Base-by-base conservation (phyloP, 2,888 invertebrate species). In the Thysanoteuthis rhombus region DNA sequence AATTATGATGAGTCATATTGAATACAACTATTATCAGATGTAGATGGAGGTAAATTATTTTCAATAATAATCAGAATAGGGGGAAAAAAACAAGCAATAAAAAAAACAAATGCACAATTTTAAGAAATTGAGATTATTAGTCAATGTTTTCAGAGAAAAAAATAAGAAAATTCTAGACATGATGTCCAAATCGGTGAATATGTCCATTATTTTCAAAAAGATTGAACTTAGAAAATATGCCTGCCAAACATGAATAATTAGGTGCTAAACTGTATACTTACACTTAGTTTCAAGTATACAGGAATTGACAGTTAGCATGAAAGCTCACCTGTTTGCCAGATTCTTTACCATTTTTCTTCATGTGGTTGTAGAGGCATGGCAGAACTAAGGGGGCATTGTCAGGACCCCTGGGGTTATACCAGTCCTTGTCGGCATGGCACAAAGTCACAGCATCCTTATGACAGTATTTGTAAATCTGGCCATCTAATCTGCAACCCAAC, bases 341-440 rank as follows among this genome's bases (percentile, higher is more conserved):
- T 52, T 94, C 94, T 40, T 42, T 47, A 45, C 28, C 93, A 39
- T 94, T 94, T 93, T 94, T 75, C 93, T 96, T 95, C 94, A 95
- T 94, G 90, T 98, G 97, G 97, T 98, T 97, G 97, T 99, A 99
- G 47, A 99, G 98, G 97, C 99, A 99, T 12, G 99, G 98, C 93
- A 99, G 97, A 93, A 99, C 98, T 93, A 98, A 97, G 6, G 98
- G 98, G 89, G 98, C 98, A 94, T 98, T 98, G 95, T 98, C 98
- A 16, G 98, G 98, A 96, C 98, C 98, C 38, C 97, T 97, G 0
- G 94, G 94, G 96, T 98, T 98, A 94, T 98, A 97, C 99, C 99
- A 99, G 89, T 98, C 98, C 38, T 98, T 97, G 95, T 98, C 98
- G 0, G 98, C 98, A 96, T 98, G 98, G 96, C 99, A 99, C 75